These are phyloP conservation scores for Chaenogobius annularis DNA, from an alignment of 2,113 vertebrate genomes.

Conservation along the genomic window DNA sequence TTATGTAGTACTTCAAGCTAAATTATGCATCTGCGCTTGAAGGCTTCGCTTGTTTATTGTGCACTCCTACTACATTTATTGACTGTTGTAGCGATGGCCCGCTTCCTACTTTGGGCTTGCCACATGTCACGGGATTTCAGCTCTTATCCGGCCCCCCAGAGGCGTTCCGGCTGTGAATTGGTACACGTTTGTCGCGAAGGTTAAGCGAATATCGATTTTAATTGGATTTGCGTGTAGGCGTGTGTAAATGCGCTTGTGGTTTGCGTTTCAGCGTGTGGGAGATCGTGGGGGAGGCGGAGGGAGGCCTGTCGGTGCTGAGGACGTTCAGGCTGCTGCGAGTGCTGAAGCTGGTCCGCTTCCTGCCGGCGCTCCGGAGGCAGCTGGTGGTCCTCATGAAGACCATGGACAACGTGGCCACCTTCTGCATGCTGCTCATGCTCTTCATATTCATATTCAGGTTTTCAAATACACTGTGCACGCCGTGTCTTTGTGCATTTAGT, in stretches of 20 bases:
- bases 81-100: constrained; percentile 21
- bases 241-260: background rate
- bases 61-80: constrained; percentile 20
- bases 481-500: too few relatives aligned
- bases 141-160: background rate
- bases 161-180: background rate
- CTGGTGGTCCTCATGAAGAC: constrained; percentile 94
- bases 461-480: background rate
- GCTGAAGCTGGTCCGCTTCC: constrained; percentile 89
- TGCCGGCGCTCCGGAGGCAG: constrained; percentile 89
- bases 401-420: constrained; percentile 95
- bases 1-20: constrained; percentile 58
- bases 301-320: constrained; percentile 86
- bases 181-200: background rate
- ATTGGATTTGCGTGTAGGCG: constrained; percentile 10
- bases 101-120: constrained; percentile 17
- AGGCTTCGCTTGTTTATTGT: constrained; percentile 47
- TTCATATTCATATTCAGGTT: constrained; percentile 97
- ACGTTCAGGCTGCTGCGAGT: constrained; percentile 91
- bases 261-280: constrained; percentile 87
- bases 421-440: constrained; percentile 94
- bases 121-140: constrained; percentile 4
- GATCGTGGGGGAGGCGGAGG: constrained; percentile 89
- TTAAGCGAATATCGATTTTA: constrained; percentile 15
- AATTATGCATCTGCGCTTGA: constrained; percentile 58